A percentile compares a stretch with the other conserved stretches of the same genome.
phyloP scores from a whole-genome alignment of 2,797 vertebrate genomes.

The Tragopan temminckii region DNA sequence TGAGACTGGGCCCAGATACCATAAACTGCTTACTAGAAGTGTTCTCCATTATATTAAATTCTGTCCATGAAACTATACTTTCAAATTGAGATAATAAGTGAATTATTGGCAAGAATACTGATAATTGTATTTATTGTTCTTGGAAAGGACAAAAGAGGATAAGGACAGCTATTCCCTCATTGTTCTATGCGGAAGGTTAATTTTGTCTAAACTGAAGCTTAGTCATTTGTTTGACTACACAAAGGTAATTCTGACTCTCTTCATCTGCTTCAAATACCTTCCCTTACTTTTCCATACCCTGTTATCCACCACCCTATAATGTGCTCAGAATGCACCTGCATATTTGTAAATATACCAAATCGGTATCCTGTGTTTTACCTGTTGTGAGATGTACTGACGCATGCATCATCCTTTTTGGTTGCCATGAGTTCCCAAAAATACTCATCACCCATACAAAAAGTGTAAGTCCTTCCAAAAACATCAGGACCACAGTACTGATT shows the following conservation, averaged over 20 bases:
- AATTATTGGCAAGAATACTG: conserved; percentile 20
- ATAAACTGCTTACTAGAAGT: background rate
- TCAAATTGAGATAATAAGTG: conserved; percentile 6
- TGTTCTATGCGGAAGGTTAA: background rate
- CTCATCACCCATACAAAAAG: background rate
- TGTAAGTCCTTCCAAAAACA: background rate
- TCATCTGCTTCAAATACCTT: background rate
- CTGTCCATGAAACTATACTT: conserved; percentile 36
- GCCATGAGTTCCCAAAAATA: background rate
- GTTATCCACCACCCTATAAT: background rate
- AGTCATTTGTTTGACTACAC: background rate
- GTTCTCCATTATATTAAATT: conserved; percentile 20
- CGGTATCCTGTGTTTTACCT: background rate
- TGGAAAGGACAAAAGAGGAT: background rate
- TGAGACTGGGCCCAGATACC: background rate
- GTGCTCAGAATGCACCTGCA: background rate
- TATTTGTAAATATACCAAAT: background rate
- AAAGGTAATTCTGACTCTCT: background rate
- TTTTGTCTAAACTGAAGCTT: background rate
- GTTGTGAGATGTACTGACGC: background rate
- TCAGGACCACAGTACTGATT: background rate
- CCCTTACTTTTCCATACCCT: background rate
- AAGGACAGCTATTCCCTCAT: conserved; percentile 6
- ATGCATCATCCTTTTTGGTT: background rate
- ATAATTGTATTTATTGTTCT: background rate